These are phyloP conservation scores for Euplagia quadripunctaria DNA, from an alignment of 2,888 invertebrate genomes.

Conservation along the genomic window DNA sequence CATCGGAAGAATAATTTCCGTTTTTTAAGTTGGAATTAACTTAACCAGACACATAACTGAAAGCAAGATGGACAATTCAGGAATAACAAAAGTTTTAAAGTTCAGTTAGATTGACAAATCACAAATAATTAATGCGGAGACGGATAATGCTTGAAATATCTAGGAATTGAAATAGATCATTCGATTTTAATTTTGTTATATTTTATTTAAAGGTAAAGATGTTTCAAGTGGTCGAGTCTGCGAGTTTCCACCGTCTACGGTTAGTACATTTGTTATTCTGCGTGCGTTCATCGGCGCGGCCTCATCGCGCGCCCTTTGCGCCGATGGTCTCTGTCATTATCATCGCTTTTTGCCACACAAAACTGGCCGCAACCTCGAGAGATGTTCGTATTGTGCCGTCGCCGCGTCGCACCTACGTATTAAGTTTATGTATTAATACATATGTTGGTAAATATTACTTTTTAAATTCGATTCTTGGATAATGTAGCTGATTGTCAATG, in stretches of 20 bases:
- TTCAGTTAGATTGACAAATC: slow-evolving; percentile 12
- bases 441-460: slow-evolving; percentile 46
- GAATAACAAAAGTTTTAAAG: not conserved
- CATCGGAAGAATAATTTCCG: not conserved
- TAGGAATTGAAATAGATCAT: slow-evolving; percentile 24
- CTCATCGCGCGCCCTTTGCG: slow-evolving; percentile 81
- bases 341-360: slow-evolving; percentile 84
- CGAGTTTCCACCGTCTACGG: slow-evolving; percentile 53
- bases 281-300: slow-evolving; percentile 70
- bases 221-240: slow-evolving; percentile 54
- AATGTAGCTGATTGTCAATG: slow-evolving; percentile 25
- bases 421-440: slow-evolving; percentile 58
- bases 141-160: slow-evolving; percentile 22
- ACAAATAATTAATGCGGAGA: slow-evolving; percentile 5
- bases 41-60: not conserved
- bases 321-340: slow-evolving; percentile 83
- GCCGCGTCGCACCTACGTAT: slow-evolving; percentile 59
- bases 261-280: slow-evolving; percentile 74
- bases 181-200: slow-evolving; percentile 4
- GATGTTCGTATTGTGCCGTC: slow-evolving; percentile 63
- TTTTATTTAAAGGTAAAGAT: slow-evolving; percentile 28
- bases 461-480: slow-evolving; percentile 40
- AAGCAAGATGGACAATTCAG: not conserved
- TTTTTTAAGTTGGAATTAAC: not conserved
- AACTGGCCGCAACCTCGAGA: slow-evolving; percentile 74